Base-by-base conservation (phyloP, 1,140 invertebrate genomes). In the Microplitis demolitor region DNA sequence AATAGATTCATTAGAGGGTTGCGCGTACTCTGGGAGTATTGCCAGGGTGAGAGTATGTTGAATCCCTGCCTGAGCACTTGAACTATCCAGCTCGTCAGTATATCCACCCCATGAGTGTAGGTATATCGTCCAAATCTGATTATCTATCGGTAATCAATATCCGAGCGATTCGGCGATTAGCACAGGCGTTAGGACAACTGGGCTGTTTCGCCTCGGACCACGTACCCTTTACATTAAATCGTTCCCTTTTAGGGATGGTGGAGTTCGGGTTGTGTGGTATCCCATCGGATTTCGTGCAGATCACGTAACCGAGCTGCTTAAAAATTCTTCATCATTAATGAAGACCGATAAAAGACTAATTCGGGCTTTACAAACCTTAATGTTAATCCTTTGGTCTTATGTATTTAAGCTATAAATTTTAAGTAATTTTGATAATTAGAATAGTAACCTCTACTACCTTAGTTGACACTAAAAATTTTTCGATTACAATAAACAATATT, bases 1-100 rank as follows among this genome's bases (percentile, higher is more conserved):
- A 83, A 83, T 83, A 81, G 79, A 83, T 83, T 81, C 80, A 83
- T 83, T 83, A 83, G 80, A 77, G 79, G 76, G 66, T 74, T 73
- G 74, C 72, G 56, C 72, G 69, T 45, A 54, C 53, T 54, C 53
- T 54, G 74, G 63, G 70, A 61, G 62, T 37, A 62, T 74, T 61
- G 45, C 31, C 53, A 45, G 35, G 4, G 39, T 8, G 74, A 70
- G 75, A 67, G 76, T 77, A 77, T 45, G 39, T 45, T 50, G 54
- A 37, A 64, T 72, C 75, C 74, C 69, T 72, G 71, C 71, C 68
- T 64, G 64, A 45, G 53, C 50, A 51, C 77, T 77, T 75, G 69
- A 45, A 8, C 39, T 45, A 45, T 45, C 39, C 39, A 78, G 73
- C 75, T 74, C 71, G 69, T 75, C 71, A 72, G 53, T 75, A 33